Evolutionary conservation across 2,113 vertebrate genomes (phyloP).

Genomic region (Trochalopteron elliotii): DNA sequence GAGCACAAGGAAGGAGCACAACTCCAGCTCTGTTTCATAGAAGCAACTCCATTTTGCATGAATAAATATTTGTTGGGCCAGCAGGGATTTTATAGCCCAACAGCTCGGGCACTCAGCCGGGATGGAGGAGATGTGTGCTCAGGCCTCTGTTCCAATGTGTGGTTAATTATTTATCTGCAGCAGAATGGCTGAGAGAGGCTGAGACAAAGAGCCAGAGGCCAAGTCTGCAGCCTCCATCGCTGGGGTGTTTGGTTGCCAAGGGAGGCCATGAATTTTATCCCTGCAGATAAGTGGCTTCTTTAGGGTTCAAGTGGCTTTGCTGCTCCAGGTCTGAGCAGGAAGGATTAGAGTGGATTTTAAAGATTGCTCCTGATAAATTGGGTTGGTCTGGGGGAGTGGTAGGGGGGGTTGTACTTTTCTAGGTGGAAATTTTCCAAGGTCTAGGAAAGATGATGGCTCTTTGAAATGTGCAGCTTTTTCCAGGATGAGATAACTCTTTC

Average conservation of each 20-base stretch:
- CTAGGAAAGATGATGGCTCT: neutral
- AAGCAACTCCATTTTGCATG: slow-evolving; percentile 11
- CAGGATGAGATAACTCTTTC: neutral
- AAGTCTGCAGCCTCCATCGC: neutral
- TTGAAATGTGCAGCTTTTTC: neutral
- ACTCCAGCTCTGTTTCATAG: rapidly evolving
- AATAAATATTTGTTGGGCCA: slow-evolving; percentile 48
- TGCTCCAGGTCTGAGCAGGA: neutral
- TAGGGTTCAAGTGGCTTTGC: neutral
- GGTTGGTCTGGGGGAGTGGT: rapidly evolving
- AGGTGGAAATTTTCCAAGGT: neutral
- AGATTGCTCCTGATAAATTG: neutral
- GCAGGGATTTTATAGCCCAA: slow-evolving; percentile 44
- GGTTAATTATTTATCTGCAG: slow-evolving; percentile 49
- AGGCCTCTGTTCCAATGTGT: neutral
- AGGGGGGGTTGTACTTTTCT: neutral
- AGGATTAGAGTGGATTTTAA: neutral
- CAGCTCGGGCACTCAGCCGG: neutral
- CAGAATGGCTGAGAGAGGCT: neutral
- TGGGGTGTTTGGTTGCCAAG: neutral
- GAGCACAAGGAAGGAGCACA: neutral
- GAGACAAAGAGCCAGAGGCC: slow-evolving; percentile 31
- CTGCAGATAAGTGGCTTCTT: neutral
- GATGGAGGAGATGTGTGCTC: neutral
- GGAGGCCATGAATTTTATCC: neutral